A percentile compares a stretch with the other conserved stretches of the same genome.
Conservation (phyloP, 2,797 vertebrate species). For the Danionella dracula region DNA sequence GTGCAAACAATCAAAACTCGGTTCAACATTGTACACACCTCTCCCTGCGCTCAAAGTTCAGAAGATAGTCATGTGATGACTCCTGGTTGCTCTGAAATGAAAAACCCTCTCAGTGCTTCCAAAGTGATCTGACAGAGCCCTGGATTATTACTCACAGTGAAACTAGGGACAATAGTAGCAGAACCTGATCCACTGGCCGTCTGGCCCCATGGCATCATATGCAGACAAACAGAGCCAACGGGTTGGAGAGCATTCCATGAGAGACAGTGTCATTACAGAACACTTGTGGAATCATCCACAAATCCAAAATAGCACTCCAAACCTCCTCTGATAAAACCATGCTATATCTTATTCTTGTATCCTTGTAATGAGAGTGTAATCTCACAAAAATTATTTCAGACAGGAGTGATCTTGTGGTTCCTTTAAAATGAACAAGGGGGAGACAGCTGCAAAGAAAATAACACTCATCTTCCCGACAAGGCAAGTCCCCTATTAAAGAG, state of each 20-base stretch:
- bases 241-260: constrained; percentile 42
- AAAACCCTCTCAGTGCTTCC: background rate
- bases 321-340: no score
- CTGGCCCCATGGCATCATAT: background rate
- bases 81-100: background rate
- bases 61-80: background rate
- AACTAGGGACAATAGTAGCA: constrained; percentile 28
- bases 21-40: background rate
- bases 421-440: no score
- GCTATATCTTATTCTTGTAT: no score
- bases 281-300: no score
- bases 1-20: constrained; percentile 1
- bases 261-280: background rate
- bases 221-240: constrained; percentile 19
- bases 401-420: no score
- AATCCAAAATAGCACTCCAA: no score
- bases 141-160: background rate
- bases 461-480: no score
- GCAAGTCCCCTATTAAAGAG: no score
- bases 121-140: background rate
- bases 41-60: constrained; percentile 17
- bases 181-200: constrained; percentile 26
- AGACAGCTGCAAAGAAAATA: no score
- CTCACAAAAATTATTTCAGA: no score
- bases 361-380: no score